These are phyloP conservation scores for Argyra leucocephala DNA, from an alignment of 2,888 invertebrate species.

Conservation along the genomic window DNA sequence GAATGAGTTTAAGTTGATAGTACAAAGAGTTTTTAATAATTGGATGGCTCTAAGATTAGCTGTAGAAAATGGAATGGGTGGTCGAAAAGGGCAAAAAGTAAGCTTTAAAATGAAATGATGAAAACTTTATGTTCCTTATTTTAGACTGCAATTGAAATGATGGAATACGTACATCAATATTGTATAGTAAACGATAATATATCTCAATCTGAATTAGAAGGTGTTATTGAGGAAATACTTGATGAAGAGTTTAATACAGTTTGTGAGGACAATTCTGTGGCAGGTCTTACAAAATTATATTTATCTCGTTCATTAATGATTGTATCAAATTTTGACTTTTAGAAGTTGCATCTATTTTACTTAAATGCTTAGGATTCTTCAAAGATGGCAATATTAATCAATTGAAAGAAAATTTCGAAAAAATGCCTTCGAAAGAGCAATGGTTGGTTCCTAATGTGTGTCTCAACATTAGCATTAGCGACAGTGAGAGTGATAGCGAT, in stretches of 20 bases:
- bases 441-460: constrained; percentile 48
- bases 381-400: constrained; percentile 50
- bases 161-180: constrained; percentile 55
- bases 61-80: constrained; percentile 66
- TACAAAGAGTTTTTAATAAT: constrained; percentile 59
- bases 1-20: constrained; percentile 48
- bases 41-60: constrained; percentile 63
- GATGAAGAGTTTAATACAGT: constrained; percentile 64
- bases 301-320: background rate
- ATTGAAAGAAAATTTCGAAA: constrained; percentile 49
- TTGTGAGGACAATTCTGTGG: constrained; percentile 61
- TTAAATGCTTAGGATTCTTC: constrained; percentile 50
- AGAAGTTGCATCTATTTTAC: constrained; percentile 53
- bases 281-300: constrained; percentile 41
- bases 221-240: constrained; percentile 59
- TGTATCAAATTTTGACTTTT: constrained; percentile 17
- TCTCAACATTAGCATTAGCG: constrained; percentile 36
- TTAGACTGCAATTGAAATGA: constrained; percentile 55
- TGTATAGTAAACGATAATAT: constrained; percentile 52
- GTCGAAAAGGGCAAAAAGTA: constrained; percentile 59
- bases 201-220: constrained; percentile 51
- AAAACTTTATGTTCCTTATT: constrained; percentile 24
- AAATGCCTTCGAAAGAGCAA: constrained; percentile 51
- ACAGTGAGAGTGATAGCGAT: constrained; percentile 30
- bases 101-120: constrained; percentile 11